A percentile compares a stretch with the other conserved stretches of the same genome.
Evolutionary conservation across 2,797 vertebrate species (phyloP).

Genomic region (Lutjanus campechanus): DNA sequence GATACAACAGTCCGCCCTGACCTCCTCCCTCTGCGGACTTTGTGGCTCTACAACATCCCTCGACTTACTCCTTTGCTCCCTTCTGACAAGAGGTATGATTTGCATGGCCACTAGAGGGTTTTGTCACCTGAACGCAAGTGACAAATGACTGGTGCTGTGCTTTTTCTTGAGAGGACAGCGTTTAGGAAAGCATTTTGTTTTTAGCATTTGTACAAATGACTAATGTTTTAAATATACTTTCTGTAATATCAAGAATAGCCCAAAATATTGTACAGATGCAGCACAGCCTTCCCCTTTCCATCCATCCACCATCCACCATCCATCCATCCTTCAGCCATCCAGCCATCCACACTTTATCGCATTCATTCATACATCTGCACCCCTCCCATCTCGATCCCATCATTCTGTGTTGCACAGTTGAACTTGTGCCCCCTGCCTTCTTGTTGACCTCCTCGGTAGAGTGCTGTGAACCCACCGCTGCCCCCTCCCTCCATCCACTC

Average conservation of each 20-base stretch:
- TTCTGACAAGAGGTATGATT: rapidly evolving
- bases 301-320: constrained; percentile 34
- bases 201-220: background rate
- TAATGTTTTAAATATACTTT: background rate
- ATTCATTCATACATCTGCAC: constrained; percentile 33
- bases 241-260: background rate
- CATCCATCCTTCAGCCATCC: constrained; percentile 26
- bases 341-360: constrained; percentile 26
- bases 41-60: background rate
- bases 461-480: constrained; percentile 73
- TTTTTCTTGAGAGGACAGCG: no score
- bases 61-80: background rate
- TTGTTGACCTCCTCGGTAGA: constrained; percentile 84
- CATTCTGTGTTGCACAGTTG: constrained; percentile 68
- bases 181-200: background rate
- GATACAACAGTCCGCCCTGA: background rate
- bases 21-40: background rate
- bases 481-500: constrained; percentile 76
- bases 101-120: background rate
- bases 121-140: background rate
- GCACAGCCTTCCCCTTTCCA: background rate
- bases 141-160: background rate
- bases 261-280: background rate
- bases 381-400: constrained; percentile 40
- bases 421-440: constrained; percentile 91